Evolutionary conservation across 2,797 vertebrate genomes (phyloP).

Genomic region (Sebastes paucispinis): DNA sequence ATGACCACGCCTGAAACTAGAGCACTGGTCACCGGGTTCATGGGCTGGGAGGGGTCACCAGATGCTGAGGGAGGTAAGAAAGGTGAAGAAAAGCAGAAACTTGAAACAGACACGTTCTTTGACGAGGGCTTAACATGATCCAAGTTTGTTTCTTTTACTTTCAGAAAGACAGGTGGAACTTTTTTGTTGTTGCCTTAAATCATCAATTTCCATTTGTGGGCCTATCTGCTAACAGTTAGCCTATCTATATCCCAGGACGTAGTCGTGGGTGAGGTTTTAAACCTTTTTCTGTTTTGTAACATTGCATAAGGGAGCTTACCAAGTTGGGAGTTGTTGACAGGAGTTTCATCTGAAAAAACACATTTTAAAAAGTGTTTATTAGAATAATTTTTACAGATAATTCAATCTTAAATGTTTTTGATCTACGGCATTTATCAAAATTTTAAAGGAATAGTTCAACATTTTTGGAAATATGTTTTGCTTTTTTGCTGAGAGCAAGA

Average conservation of each 20-base stretch:
- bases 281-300: not conserved
- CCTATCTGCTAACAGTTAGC: not conserved
- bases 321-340: slow-evolving; percentile 93
- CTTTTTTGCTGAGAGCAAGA: not conserved
- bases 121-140: not conserved
- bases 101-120: not conserved
- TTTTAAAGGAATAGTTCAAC: not conserved
- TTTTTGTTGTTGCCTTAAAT: not conserved
- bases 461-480: not conserved
- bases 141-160: not conserved
- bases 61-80: slow-evolving; percentile 57
- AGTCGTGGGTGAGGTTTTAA: not conserved
- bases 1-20: slow-evolving; percentile 91
- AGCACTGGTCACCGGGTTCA: slow-evolving; percentile 88
- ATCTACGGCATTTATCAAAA: accelerated
- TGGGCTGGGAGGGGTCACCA: slow-evolving; percentile 71
- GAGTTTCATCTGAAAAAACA: slow-evolving; percentile 89
- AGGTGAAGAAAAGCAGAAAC: slow-evolving; percentile 11
- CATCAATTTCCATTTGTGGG: not conserved
- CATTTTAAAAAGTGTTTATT: not conserved
- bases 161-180: not conserved
- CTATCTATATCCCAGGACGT: not conserved
- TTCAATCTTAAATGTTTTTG: not conserved
- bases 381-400: not conserved
- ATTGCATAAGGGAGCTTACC: slow-evolving; percentile 82